Evolutionary conservation across 2,113 vertebrate genomes (phyloP).

Genomic region (Tragelaphus scriptus): DNA sequence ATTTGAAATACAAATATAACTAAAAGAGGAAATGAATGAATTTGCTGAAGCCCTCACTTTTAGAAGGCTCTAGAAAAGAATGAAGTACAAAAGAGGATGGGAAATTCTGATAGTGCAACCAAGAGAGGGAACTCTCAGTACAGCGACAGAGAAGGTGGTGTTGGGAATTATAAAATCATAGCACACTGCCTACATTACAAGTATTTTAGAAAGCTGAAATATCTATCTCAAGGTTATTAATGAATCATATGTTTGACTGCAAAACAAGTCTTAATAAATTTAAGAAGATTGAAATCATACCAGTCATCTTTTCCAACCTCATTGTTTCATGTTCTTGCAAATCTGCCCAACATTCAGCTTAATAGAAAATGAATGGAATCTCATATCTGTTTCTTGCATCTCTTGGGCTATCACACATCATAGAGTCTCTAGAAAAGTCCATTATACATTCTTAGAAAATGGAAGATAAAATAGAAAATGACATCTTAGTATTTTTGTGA

Average conservation of each 20-base stretch:
- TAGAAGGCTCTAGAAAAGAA: background rate
- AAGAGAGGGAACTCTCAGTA: accelerated
- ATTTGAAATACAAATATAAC: background rate
- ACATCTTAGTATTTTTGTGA: background rate
- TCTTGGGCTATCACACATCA: background rate
- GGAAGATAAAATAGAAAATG: background rate
- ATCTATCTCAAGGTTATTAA: background rate
- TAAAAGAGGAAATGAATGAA: background rate
- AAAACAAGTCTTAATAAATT: background rate
- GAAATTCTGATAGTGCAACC: background rate
- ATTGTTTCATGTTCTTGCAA: background rate
- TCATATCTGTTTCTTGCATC: background rate
- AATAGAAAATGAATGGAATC: background rate
- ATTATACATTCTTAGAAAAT: background rate
- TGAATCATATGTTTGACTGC: background rate
- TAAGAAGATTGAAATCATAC: background rate
- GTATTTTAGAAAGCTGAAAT: background rate
- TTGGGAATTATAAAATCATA: background rate
- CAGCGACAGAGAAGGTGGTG: background rate
- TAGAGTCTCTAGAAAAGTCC: background rate
- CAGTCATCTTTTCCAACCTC: background rate
- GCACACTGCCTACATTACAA: background rate
- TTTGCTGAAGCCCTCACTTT: background rate
- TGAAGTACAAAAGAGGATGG: background rate
- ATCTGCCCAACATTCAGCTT: background rate